These are phyloP conservation scores for Drosophila mayaguana DNA, from an alignment of 2,888 invertebrate species.

Conservation along the genomic window DNA sequence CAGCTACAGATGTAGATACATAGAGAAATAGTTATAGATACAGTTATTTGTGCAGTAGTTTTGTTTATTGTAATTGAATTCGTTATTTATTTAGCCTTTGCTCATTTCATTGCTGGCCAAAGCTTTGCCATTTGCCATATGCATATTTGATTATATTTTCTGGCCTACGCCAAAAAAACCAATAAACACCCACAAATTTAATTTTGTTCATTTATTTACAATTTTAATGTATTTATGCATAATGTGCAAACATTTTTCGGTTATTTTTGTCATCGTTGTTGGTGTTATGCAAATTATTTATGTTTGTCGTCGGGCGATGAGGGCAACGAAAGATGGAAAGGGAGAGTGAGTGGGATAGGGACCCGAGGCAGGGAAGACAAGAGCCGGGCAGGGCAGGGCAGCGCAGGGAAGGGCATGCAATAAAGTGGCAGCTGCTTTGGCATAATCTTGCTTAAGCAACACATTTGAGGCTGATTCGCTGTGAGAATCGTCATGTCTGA, in stretches of 20 bases:
- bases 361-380: too few species aligned
- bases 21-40: background rate
- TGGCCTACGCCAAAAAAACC: conserved; percentile 21
- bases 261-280: conserved; percentile 32
- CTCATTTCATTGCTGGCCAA: conserved; percentile 38
- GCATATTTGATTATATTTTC: conserved; percentile 65
- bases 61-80: conserved; percentile 25
- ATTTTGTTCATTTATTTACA: conserved; percentile 53
- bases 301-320: background rate
- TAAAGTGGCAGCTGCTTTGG: conserved; percentile 3
- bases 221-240: conserved; percentile 48
- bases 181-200: conserved; percentile 50
- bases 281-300: conserved; percentile 43
- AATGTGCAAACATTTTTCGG: conserved; percentile 46
- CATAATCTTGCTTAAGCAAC: conserved; percentile 7
- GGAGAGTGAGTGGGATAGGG: background rate
- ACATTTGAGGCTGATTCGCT: background rate
- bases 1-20: background rate
- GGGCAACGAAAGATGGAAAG: too few species aligned
- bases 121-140: conserved; percentile 44
- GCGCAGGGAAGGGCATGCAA: background rate
- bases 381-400: too few species aligned
- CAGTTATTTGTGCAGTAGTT: background rate
- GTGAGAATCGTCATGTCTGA: background rate
- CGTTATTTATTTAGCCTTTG: conserved; percentile 40